Evolutionary conservation across 2,113 vertebrate genomes (phyloP).

Genomic region (Onychorhynchus coronatus): DNA sequence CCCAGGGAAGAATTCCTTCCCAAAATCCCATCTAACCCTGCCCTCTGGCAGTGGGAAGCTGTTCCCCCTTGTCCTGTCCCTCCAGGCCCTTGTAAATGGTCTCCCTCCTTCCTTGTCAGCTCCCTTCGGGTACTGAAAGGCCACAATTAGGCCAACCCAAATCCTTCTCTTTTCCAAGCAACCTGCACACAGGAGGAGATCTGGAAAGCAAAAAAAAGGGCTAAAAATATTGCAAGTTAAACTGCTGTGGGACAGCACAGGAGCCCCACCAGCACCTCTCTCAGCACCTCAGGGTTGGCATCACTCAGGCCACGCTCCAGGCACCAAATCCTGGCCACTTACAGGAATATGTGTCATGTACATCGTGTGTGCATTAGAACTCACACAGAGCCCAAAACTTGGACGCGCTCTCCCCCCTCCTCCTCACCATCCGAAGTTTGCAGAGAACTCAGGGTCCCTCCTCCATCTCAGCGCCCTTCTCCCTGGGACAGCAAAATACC

Average conservation of each 20-base stretch:
- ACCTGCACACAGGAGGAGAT: background rate
- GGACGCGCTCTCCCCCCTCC: accelerated
- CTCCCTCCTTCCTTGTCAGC: background rate
- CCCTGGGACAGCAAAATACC: background rate
- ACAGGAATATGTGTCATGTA: accelerated
- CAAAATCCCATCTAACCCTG: background rate
- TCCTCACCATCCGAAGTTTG: background rate
- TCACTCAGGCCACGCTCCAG: background rate
- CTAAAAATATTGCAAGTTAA: background rate
- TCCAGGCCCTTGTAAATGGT: background rate
- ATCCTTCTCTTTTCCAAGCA: background rate
- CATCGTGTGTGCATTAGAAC: accelerated
- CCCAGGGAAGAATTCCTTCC: background rate
- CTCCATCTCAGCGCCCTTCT: background rate
- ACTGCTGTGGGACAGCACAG: background rate
- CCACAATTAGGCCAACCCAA: background rate
- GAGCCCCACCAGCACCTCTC: background rate
- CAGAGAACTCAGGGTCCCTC: background rate
- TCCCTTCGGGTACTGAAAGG: background rate
- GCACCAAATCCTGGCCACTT: accelerated
- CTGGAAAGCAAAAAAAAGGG: background rate
- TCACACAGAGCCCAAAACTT: accelerated
- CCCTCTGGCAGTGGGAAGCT: background rate
- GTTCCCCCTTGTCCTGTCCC: background rate
- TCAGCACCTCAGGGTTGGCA: too few species aligned